Conservation (phyloP, 2,888 invertebrate genomes). For the Mythimna albipuncta region DNA sequence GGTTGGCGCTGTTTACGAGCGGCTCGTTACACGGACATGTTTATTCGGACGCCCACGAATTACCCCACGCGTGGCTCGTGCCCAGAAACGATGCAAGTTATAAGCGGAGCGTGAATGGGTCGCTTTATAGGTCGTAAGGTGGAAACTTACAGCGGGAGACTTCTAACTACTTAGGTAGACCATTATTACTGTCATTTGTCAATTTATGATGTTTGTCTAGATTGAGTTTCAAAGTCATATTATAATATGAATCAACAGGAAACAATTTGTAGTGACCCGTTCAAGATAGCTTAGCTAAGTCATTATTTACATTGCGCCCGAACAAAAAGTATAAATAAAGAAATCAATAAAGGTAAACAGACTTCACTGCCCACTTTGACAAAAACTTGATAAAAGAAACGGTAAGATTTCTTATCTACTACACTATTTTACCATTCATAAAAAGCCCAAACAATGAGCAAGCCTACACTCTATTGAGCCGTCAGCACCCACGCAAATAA, state of each 20-base stretch:
- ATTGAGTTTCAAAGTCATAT: background rate
- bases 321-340: slow-evolving; percentile 18
- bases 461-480: slow-evolving; percentile 61
- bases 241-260: background rate
- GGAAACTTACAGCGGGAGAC: background rate
- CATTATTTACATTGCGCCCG: background rate
- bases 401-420: slow-evolving; percentile 42
- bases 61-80: slow-evolving; percentile 86
- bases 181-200: background rate
- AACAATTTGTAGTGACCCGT: background rate
- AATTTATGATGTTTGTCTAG: background rate
- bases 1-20: slow-evolving; percentile 79
- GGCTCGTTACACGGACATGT: slow-evolving; percentile 81
- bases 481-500: slow-evolving; percentile 61
- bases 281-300: background rate
- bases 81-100: slow-evolving; percentile 66
- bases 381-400: slow-evolving; percentile 25
- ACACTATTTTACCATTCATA: slow-evolving; percentile 36
- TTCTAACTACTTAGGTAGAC: too few species aligned
- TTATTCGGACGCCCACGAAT: slow-evolving; percentile 85
- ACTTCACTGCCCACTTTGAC: slow-evolving; percentile 11
- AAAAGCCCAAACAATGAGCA: slow-evolving; percentile 49
- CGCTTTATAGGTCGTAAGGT: background rate
- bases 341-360: slow-evolving; percentile 13
- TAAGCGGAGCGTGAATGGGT: slow-evolving; percentile 16